A percentile compares a stretch with the other conserved stretches of the same genome.
These are phyloP conservation scores for Ectobius pallidus DNA, from an alignment of 2,888 invertebrate species.

Conservation along the genomic window DNA sequence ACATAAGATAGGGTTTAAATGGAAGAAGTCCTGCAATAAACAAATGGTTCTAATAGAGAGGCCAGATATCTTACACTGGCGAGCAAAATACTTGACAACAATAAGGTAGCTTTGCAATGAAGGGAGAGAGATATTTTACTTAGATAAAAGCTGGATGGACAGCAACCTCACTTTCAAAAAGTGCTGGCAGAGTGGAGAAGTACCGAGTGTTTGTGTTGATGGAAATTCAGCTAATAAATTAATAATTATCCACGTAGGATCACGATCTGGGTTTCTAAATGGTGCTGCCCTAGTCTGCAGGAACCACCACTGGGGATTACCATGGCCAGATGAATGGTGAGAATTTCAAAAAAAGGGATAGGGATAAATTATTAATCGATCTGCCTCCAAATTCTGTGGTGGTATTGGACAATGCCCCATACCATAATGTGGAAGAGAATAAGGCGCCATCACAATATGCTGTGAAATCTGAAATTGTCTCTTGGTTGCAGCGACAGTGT, in stretches of 20 bases:
- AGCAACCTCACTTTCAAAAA: conserved; percentile 1
- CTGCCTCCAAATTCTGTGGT: neutral
- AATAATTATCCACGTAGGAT: neutral
- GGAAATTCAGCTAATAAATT: neutral
- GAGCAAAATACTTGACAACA: no score
- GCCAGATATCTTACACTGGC: no score
- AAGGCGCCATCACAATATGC: neutral
- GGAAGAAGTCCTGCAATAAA: no score
- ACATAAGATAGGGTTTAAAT: no score
- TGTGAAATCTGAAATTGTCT: neutral
- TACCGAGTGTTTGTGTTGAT: neutral
- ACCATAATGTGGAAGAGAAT: neutral
- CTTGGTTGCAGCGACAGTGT: neutral
- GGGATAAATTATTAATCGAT: neutral
- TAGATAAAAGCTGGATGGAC: neutral
- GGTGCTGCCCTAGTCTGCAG: neutral
- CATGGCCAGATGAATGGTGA: neutral
- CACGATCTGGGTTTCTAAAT: neutral
- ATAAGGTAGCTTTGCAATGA: no score
- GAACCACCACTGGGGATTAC: neutral
- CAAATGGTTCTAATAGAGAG: no score
- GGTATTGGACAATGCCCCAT: neutral
- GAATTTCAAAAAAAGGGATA: neutral
- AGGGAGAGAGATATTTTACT: neutral
- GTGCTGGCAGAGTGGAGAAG: neutral